Evolutionary conservation across 2,888 invertebrate genomes (phyloP).

Genomic region (Dyspetes luteomarginatus): DNA sequence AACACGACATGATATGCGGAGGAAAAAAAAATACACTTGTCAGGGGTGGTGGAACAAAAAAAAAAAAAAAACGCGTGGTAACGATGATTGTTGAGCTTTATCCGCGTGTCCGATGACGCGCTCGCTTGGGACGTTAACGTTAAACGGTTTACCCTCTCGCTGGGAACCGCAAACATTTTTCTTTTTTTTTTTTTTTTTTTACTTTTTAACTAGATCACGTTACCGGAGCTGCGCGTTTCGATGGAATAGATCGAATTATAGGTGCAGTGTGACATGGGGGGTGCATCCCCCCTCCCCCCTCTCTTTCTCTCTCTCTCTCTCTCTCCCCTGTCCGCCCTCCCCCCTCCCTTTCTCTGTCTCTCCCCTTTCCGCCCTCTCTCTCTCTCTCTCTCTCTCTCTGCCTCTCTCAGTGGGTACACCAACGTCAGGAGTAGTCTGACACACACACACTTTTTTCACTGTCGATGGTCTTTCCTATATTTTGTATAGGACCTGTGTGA

Average conservation of each 20-base stretch:
- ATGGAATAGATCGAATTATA: slow-evolving; percentile 47
- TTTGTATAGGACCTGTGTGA: neutral
- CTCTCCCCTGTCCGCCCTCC: too few relatives aligned
- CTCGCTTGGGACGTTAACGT: slow-evolving; percentile 9
- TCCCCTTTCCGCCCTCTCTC: too few relatives aligned
- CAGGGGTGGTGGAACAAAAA: too few relatives aligned
- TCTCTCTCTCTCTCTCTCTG: too few relatives aligned
- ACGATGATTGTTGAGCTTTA: slow-evolving; percentile 19
- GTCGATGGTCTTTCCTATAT: slow-evolving; percentile 6
- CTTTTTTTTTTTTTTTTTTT: slow-evolving; percentile 3
- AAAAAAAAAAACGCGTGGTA: slow-evolving; percentile 5
- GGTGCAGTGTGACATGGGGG: slow-evolving; percentile 39
- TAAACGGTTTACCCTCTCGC: slow-evolving; percentile 43
- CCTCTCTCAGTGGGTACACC: too few relatives aligned
- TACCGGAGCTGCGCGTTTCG: slow-evolving; percentile 5
- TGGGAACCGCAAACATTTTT: slow-evolving; percentile 30
- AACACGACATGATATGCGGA: neutral
- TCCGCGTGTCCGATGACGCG: neutral
- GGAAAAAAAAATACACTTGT: slow-evolving; percentile 15
- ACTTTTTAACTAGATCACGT: slow-evolving; percentile 40
- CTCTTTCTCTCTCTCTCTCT: too few relatives aligned
- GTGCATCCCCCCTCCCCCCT: neutral
- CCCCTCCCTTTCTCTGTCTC: too few relatives aligned
- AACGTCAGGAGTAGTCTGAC: neutral
- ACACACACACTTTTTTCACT: slow-evolving; percentile 14